phyloP scores from a whole-genome alignment of 2,797 vertebrate genomes.

The Dendrocincla tyrannina region DNA sequence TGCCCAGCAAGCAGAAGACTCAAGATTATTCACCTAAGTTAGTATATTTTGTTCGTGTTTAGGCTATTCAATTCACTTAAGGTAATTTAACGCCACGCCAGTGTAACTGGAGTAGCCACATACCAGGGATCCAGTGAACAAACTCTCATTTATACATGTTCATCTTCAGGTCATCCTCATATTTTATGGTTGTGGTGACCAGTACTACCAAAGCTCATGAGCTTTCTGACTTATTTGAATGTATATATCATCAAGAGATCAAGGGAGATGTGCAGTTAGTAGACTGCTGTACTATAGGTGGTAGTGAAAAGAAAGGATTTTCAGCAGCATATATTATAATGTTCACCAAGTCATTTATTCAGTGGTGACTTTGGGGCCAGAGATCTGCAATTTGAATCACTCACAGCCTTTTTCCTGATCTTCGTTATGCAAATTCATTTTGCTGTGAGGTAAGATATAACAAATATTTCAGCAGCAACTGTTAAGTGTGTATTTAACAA shows the following conservation, averaged over 20 bases:
- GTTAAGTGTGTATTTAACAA: not conserved
- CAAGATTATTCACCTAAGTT: not conserved
- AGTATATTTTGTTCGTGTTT: not conserved
- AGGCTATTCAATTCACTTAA: not conserved
- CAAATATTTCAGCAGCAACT: not conserved
- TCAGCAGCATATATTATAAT: not conserved
- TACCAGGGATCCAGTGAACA: not conserved
- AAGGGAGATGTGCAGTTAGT: not conserved
- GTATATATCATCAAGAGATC: not conserved
- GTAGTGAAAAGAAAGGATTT: not conserved
- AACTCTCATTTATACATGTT: not conserved
- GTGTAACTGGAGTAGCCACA: not conserved
- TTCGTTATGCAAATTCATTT: not conserved
- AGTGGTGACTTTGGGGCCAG: not conserved
- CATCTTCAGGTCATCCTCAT: not conserved
- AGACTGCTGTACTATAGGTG: not conserved
- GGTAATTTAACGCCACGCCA: not conserved
- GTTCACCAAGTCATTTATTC: not conserved
- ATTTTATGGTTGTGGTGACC: not conserved
- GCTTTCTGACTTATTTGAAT: not conserved
- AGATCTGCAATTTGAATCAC: not conserved
- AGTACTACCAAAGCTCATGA: not conserved
- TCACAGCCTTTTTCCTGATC: not conserved
- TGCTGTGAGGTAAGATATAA: not conserved
- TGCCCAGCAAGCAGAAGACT: not conserved